Evolutionary conservation across 92 coral and sea anemone genomes (phyloP), one percentile per base, ranked within the genome.

Genomic region (Paramuricea clavata): DNA sequence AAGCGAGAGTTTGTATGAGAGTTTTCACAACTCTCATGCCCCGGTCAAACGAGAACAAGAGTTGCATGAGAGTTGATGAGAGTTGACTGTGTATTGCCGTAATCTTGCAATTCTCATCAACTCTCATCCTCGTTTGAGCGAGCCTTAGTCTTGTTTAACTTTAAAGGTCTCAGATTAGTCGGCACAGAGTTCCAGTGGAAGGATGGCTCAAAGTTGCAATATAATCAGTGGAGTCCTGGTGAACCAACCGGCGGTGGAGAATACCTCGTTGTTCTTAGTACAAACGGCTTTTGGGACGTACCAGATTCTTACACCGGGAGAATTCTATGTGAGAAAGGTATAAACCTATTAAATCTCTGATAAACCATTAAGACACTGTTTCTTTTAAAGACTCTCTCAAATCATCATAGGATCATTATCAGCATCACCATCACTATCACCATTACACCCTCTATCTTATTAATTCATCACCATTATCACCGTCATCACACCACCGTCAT

Each of bases 141-240:
- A 3, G 12, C 2, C 9, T 22, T 30, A 10, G 25, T 0, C 4
- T 19, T 67, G 1, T 30, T 30, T 67, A 8, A 8, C 33, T 76
- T 49, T 25, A 0, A 25, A 76, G 82, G 68, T 25, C 50, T 83
- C 9, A 28, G 35, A 11, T 69, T 71, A 52, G 34, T 71, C 30
- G 62, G 36, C 12, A 10, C 42, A 16, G 42, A 83, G 26, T 42
- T 13, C 41, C 68, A 52, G 49, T 85, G 89, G 89, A 25, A 22
- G 34, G 89, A 85, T 54, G 87, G 86, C 4, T n/a, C 90, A 16
- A 62, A 25, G 65, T 69, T 61, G 12, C 74, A 69, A 35, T 87
- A 67, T 47, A 79, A 69, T 21, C 26, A 49, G 34, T 87, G 83
- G 73, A 1, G 17, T 28, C 12, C 44, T 1, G 42, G 67, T 9